Evolutionary conservation across 1,140 invertebrate species (phyloP), one percentile per base, ranked within the genome.

Genomic region (Coelopa frigida): DNA sequence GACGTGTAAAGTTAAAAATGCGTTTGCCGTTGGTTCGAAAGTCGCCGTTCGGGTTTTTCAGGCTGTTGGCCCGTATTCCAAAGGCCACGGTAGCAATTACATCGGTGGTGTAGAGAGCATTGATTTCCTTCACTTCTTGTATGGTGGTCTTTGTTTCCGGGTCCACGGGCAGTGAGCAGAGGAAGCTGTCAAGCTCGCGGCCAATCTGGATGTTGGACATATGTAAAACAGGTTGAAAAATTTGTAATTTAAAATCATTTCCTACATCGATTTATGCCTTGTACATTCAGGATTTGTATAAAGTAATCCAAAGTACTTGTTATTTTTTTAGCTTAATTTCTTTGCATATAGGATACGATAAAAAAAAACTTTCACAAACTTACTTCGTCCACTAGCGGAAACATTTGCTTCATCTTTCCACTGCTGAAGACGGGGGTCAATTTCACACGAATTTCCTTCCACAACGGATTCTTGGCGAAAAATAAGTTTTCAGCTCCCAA

Each of bases 51-150:
- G 72, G 61, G 50, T 77, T 62, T 14, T 62, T 61, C n/a, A 79
- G 53, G 3, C 72, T 72, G 29, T 78, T 74, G 3, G 75, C 72
- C 35, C 75, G 69, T 46, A 79, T 63, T n/a, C 78, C 79, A 53
- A 76, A 80, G 4, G 74, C 78, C 44, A 73, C 74, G 4, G 70
- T 75, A 4, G 76, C 75, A 27, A 81, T 80, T 5, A 77, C 71
- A 57, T 81, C 78, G 8, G 77, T 77, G 5, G 73, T 73, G 47
- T 74, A 80, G 47, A 72, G 72, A 0, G 71, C 59, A 43, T 71
- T 68, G 22, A 77, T 21, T 23, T 76, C 73, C 54, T 74, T 75
- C 4, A 71, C 51, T 14, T 70, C 61, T 1, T 58, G 15, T 0
- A 48, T 12, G n/a, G 17, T 44, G 1, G 22, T 14, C n/a, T 46